These are phyloP conservation scores for Gymnosoma rotundatum DNA, from an alignment of 2,888 invertebrate species.

Conservation along the genomic window DNA sequence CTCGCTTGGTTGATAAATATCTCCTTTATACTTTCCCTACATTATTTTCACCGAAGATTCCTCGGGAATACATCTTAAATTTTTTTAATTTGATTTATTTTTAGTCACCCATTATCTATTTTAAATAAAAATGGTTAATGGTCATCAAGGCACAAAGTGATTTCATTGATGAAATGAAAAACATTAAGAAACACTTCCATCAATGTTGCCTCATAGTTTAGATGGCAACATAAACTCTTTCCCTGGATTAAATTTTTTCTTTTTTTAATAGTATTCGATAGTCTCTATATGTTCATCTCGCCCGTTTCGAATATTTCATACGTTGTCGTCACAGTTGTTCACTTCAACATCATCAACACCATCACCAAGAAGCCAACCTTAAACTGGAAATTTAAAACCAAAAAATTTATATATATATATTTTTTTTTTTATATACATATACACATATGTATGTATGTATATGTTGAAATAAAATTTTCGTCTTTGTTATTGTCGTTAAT, in stretches of 20 bases:
- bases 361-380: constrained; percentile 26
- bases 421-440: neutral
- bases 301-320: constrained; percentile 34
- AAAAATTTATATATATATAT: constrained; percentile 28
- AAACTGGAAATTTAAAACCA: constrained; percentile 44
- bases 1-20: too few species aligned
- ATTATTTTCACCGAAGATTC: too few species aligned
- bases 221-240: constrained; percentile 34
- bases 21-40: too few species aligned
- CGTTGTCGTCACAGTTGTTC: constrained; percentile 66
- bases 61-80: too few species aligned
- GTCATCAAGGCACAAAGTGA: too few species aligned
- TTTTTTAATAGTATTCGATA: constrained; percentile 11
- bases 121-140: too few species aligned
- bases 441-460: too few species aligned
- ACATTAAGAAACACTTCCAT: constrained; percentile 30
- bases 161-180: neutral
- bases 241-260: constrained; percentile 11
- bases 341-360: constrained; percentile 56
- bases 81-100: too few species aligned
- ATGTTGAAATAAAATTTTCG: neutral
- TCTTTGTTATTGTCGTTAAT: neutral
- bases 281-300: constrained; percentile 6
- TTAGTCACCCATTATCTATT: too few species aligned
- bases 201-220: constrained; percentile 52